Base-by-base conservation (phyloP, 2,113 vertebrate genomes). In the Thomomys bottae region DNA sequence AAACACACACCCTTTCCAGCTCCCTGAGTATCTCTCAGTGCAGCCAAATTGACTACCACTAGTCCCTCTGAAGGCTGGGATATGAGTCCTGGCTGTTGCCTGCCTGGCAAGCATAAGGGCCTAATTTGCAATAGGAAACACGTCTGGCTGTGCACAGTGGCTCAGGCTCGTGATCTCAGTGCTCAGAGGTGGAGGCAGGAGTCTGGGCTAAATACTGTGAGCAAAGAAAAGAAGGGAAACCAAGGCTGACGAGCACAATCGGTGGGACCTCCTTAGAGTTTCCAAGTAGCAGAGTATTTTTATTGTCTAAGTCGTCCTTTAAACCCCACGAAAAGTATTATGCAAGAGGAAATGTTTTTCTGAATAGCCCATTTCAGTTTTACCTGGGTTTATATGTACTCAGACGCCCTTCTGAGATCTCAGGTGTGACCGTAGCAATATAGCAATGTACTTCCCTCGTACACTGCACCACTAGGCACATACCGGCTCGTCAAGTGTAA, bases 331-430 rank as follows among this genome's bases (percentile, higher is more conserved):
- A 57, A 84, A 93, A 91, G 77, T 75, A 77, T 42, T 24, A 30
- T 94, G 7, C 88, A 76, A n/a, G 76, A 90, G 57, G 49, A 17
- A 64, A 61, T 23, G 8, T 91, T 89, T 93, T 96, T 95, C 38
- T 90, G 73, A 96, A 86, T 94, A 54, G 40, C 84, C 79, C 90
- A 91, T 92, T 95, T 96, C 77, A 77, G n/a, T 93, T 96, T 97
- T 73, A 90, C 81, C 49, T 34, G 36, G 96, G 72, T 95, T 96
- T 92, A 4, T 92, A 34, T 94, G 79, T 96, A 93, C 90, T 92
- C 82, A 96, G 28, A 54, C 18, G 2, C 49, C 17, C 49, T 54
- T 17, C 11, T 12, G 49, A 18, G 49, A 54, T 12, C 49, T 54
- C 1, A 17, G 49, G 4, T 54, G 15, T 20, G 49, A 54, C 49